These are phyloP conservation scores for Capitulum mitella DNA, from an alignment of 2,888 invertebrate species.

Conservation along the genomic window DNA sequence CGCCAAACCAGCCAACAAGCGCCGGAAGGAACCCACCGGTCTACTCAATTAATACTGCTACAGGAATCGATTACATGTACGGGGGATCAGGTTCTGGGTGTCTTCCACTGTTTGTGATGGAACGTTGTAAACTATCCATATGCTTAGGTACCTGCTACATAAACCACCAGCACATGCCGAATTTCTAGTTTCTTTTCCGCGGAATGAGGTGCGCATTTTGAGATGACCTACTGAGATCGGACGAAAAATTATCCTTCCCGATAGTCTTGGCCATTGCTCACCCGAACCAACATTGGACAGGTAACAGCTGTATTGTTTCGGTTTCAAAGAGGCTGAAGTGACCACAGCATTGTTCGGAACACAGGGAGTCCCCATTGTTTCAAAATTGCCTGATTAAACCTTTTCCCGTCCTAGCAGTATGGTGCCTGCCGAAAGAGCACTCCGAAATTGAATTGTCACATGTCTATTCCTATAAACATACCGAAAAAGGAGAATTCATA, in stretches of 20 bases:
- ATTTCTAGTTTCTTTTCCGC: no score
- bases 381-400: not conserved
- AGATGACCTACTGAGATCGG: not conserved
- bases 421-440: not conserved
- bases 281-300: not conserved
- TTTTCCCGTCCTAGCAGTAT: no score
- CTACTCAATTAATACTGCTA: not conserved
- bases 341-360: not conserved
- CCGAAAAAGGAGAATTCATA: no score
- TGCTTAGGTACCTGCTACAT: no score
- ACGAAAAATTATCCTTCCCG: not conserved
- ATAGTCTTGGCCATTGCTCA: not conserved
- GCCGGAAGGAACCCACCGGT: not conserved
- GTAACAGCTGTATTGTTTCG: not conserved
- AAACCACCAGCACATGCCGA: no score
- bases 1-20: not conserved
- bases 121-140: not conserved
- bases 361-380: constrained; percentile 12
- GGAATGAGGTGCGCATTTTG: not conserved
- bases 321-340: not conserved
- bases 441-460: not conserved
- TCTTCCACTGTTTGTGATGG: no score
- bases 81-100: not conserved
- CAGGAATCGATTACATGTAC: not conserved
- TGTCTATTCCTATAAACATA: not conserved